These are phyloP conservation scores for Artemia sinica DNA, from an alignment of 2,888 invertebrate genomes.

Conservation along the genomic window DNA sequence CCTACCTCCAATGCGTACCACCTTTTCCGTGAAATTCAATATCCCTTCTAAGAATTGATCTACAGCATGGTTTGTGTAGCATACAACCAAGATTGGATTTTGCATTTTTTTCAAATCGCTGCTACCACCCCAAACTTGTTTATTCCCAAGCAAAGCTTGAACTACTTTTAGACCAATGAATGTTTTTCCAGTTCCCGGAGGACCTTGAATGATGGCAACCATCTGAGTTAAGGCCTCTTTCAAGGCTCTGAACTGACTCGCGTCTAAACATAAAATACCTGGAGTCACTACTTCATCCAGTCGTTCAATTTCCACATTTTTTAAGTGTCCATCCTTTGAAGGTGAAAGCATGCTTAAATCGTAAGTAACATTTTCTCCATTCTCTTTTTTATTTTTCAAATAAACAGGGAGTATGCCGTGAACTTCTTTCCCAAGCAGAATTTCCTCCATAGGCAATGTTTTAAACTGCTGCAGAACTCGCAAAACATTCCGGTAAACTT, in stretches of 20 bases:
- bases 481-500: constrained; percentile 57
- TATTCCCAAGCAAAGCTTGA: constrained; percentile 45
- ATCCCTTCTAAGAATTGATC: constrained; percentile 66
- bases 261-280: constrained; percentile 40
- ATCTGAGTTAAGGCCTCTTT: constrained; percentile 48
- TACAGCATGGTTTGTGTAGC: constrained; percentile 68
- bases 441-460: constrained; percentile 47
- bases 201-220: constrained; percentile 58
- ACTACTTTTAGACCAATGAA: constrained; percentile 56
- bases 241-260: constrained; percentile 48
- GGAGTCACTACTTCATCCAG: constrained; percentile 36
- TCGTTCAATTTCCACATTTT: constrained; percentile 17
- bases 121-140: constrained; percentile 30
- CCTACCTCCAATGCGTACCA: constrained; percentile 52
- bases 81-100: constrained; percentile 52
- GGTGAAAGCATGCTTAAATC: background rate
- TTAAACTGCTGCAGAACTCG: constrained; percentile 45
- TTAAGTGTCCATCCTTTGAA: background rate
- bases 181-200: constrained; percentile 40
- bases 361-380: background rate
- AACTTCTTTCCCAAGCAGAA: constrained; percentile 41
- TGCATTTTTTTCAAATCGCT: constrained; percentile 25
- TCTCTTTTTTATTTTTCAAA: constrained; percentile 25
- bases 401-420: constrained; percentile 33
- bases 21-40: constrained; percentile 38